Evolutionary conservation across 2,113 vertebrate species (phyloP).

Genomic region (Fregata magnificens): DNA sequence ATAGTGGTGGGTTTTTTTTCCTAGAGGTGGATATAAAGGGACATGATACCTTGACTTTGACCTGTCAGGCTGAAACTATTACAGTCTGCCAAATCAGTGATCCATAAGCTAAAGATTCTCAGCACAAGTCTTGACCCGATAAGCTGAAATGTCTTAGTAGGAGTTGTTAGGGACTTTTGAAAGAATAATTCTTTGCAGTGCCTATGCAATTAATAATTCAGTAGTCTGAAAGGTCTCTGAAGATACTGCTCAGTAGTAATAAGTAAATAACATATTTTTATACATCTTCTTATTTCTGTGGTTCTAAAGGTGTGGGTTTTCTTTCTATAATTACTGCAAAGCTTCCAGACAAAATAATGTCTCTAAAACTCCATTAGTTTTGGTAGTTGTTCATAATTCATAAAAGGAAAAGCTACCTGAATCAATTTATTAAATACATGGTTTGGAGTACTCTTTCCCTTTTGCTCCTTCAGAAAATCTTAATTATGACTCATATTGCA

Average conservation of each 20-base stretch:
- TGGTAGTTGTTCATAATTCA: background rate
- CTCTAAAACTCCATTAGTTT: background rate
- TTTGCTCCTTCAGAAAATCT: background rate
- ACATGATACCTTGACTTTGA: background rate
- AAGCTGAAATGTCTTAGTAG: slow-evolving; percentile 32
- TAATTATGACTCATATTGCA: background rate
- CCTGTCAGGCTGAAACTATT: background rate
- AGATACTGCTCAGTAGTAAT: background rate
- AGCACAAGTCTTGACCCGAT: background rate
- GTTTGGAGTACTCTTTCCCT: background rate
- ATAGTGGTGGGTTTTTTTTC: background rate
- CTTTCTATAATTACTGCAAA: background rate
- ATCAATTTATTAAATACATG: background rate
- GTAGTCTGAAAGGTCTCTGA: slow-evolving; percentile 29
- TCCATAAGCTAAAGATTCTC: background rate
- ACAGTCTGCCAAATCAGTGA: background rate
- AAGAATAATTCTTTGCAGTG: slow-evolving; percentile 31
- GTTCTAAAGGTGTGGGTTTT: background rate
- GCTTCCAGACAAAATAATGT: background rate
- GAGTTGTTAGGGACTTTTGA: background rate
- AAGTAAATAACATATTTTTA: background rate
- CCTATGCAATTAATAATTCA: slow-evolving; percentile 45
- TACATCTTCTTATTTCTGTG: background rate
- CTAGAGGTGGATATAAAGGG: background rate
- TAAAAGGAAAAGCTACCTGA: background rate